Base-by-base conservation (phyloP, 2,797 vertebrate species). In the Hippocampus kuda region DNA sequence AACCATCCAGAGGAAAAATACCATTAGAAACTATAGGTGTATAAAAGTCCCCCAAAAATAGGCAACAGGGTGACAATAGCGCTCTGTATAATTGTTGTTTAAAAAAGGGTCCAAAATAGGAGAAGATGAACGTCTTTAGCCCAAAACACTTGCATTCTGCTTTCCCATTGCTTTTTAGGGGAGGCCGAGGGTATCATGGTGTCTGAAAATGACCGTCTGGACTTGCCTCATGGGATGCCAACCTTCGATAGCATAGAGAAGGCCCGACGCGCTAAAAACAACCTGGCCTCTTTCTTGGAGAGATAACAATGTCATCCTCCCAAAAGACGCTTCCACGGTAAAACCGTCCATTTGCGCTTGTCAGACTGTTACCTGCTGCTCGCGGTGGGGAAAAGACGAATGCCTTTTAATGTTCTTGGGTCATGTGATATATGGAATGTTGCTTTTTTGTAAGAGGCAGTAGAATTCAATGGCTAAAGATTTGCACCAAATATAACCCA, bases 201-300 rank as follows among this genome's bases (percentile, higher is more conserved):
- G 7, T 86, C 89, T 44, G 88, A 95, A 61, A 82, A 59, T 0
- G 72, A 80, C 61, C 89, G 88, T 1, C 73, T 96, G 75, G 84
- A 91, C 69, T 66, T 94, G 44, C 93, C 94, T 6, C 87, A 88
- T 11, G 93, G 93, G 76, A 75, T 79, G 0, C 89, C 94, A 2
- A 94, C 91, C 18, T 95, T 90, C 18, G 93, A 95, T 68, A 89
- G 85, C 78, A 86, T 95, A 72, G 94, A 98, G 85, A 94, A 94
- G 82, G 88, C 88, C 30, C 91, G 93, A n/a, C 85, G 86, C 65
- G 91, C 91, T 62, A 89, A 87, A 78, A 92, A 78, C 77, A 88
- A 80, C 73, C 87, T 93, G 72, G 24, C 77, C 2, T 84, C 86
- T 67, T 86, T 92, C 60, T 67, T 79, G 69, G 92, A 94, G 74